Percentiles rank a stretch among this genome's conserved stretches.
phyloP scores from a whole-genome alignment of 2,888 invertebrate genomes.

The Oxycera nigricornis region DNA sequence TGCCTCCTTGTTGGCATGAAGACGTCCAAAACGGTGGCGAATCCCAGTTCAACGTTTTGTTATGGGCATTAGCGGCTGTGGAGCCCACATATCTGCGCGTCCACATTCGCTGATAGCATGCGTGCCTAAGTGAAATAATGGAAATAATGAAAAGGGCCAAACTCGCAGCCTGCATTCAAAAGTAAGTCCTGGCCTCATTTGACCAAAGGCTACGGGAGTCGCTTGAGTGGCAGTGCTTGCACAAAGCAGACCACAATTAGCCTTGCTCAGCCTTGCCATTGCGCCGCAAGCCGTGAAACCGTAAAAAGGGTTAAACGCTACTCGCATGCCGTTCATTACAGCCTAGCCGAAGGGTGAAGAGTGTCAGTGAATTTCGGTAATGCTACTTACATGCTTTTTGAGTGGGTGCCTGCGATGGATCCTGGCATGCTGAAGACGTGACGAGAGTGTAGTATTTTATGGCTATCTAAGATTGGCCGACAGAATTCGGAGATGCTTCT shows the following conservation, averaged over 20 bases:
- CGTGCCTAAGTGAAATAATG: conserved; percentile 35
- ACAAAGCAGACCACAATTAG: not conserved
- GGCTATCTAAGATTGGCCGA: too few species aligned
- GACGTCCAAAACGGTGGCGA: conserved; percentile 18
- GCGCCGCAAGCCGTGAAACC: conserved; percentile 30
- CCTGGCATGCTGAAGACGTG: too few species aligned
- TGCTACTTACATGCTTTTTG: too few species aligned
- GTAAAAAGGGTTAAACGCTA: conserved; percentile 35
- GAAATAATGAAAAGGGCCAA: not conserved
- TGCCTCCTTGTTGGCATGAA: conserved; percentile 11
- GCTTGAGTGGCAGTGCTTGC: not conserved
- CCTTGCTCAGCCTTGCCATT: not conserved
- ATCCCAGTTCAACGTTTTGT: not conserved
- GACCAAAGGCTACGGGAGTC: not conserved
- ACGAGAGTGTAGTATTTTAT: too few species aligned
- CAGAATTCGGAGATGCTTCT: too few species aligned
- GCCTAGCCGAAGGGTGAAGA: conserved; percentile 1
- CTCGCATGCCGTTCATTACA: conserved; percentile 12
- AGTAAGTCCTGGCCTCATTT: not conserved
- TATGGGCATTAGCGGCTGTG: not conserved
- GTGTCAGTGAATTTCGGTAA: too few species aligned
- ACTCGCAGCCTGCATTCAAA: not conserved
- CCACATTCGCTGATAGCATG: conserved; percentile 12
- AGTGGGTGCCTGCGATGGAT: too few species aligned
- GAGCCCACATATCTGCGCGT: not conserved